Evolutionary conservation across 2,113 vertebrate genomes (phyloP), one percentile per base, ranked within the genome.

Genomic region (Antechinus stuartii): DNA sequence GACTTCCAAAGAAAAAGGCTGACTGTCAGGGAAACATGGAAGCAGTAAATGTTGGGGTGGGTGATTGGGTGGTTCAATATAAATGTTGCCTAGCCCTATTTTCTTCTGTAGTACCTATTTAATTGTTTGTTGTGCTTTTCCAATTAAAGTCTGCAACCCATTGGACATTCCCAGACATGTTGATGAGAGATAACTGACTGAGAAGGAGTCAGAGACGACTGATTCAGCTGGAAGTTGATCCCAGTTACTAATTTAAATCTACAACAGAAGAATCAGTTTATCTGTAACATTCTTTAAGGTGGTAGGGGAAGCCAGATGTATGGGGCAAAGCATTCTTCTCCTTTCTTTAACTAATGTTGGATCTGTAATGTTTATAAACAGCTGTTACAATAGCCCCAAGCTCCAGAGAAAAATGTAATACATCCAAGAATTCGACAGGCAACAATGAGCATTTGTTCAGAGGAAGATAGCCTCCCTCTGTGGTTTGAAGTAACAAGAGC

Each of bases 291-390:
- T 98, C 97, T 96, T 97, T 97, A 96, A 90, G 93, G 95, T 52
- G 30, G 94, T 95, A 97, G 91, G 97, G 97, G 97, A 98, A 98
- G 95, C 61, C 96, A 97, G 96, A 97, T 95, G 92, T 92, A 94
- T 0, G 2, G 93, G 96, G 94, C 91, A 97, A 95, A 96, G 93
- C 94, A 92, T 49, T 50, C 91, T 92, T 96, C 92, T 91, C 54
- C 96, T 95, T 96, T 97, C 54, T 94, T 0, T 1, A 52, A 57
- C 91, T 98, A 95, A 96, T 96, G 93, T 93, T 96, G 96, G 94
- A 96, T 98, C 98, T 96, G 55, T 92, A 92, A 94, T 98, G 97
- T 99, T 99, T 99, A 98, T 98, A 98, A 98, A 98, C 98, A 99
- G 98, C 98, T 99, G 98, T 97, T 98, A 97, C 91, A 98, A 97